Evolutionary conservation across 2,888 invertebrate species (phyloP).

Genomic region (Nomada fucata): DNA sequence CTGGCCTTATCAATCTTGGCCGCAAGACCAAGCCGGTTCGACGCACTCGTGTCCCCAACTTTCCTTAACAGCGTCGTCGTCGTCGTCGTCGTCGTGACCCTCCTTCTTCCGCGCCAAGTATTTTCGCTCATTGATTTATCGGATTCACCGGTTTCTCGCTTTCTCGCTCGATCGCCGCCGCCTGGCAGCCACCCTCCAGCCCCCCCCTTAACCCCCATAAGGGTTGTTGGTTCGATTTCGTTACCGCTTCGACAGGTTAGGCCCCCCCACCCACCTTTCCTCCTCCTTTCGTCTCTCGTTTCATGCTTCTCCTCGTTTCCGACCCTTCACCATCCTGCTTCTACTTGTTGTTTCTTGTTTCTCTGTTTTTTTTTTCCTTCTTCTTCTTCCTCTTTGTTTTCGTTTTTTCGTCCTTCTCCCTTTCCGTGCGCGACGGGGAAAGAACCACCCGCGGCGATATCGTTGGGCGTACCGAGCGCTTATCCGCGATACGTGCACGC

Average conservation of each 20-base stretch:
- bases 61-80: conserved; percentile 1
- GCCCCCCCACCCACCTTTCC: not conserved
- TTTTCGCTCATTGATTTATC: conserved; percentile 66
- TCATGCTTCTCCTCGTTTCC: not conserved
- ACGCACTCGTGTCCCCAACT: conserved; percentile 30
- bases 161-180: conserved; percentile 50
- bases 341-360: no score
- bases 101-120: conserved; percentile 24
- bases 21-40: conserved; percentile 38
- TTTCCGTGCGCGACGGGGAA: not conserved
- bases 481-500: conserved; percentile 78
- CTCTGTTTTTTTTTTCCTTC: no score
- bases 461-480: conserved; percentile 63
- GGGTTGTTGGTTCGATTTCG: conserved; percentile 48
- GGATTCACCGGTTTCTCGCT: conserved; percentile 50
- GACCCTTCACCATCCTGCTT: not conserved
- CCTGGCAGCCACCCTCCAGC: not conserved
- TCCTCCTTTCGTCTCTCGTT: not conserved
- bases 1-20: conserved; percentile 37
- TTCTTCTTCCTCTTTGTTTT: no score
- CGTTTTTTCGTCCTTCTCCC: no score
- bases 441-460: conserved; percentile 32
- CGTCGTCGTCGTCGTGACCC: conserved; percentile 3
- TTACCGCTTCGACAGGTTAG: conserved; percentile 27
- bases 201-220: not conserved